phyloP scores from a whole-genome alignment of 2,113 vertebrate genomes.

The Elachura formosa region DNA sequence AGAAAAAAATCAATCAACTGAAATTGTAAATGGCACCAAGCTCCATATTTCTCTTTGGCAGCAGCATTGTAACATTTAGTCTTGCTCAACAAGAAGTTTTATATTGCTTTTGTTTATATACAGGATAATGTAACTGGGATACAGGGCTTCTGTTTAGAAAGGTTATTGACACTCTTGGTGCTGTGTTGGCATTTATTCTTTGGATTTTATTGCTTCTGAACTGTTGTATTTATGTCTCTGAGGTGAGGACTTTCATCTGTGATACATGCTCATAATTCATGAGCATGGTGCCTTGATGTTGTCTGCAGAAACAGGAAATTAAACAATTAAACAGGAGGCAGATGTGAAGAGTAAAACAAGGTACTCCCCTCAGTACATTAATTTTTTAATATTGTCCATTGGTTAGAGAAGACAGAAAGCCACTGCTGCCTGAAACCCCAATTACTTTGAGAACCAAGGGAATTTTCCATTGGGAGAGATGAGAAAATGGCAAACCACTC shows the following conservation, averaged over 20 bases:
- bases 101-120: slow-evolving; percentile 18
- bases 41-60: not conserved
- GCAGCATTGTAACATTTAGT: not conserved
- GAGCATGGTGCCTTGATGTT: not conserved
- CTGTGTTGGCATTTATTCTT: slow-evolving; percentile 43
- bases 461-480: not conserved
- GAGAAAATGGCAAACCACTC: not conserved
- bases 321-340: slow-evolving; percentile 2
- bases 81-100: slow-evolving; percentile 32
- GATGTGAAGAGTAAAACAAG: not conserved
- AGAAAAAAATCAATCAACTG: slow-evolving; percentile 29
- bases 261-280: not conserved
- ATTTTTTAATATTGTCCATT: not conserved
- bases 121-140: not conserved
- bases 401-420: not conserved
- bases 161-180: slow-evolving; percentile 10
- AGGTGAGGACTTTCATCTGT: slow-evolving; percentile 6
- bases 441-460: not conserved
- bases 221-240: slow-evolving; percentile 34
- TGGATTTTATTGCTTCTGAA: slow-evolving; percentile 30
- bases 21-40: not conserved
- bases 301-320: slow-evolving; percentile 8
- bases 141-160: not conserved
- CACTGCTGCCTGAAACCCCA: not conserved
- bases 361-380: not conserved